Evolutionary conservation across 2,888 invertebrate genomes (phyloP), one percentile per base, ranked within the genome.

Genomic region (Phasia obesa): DNA sequence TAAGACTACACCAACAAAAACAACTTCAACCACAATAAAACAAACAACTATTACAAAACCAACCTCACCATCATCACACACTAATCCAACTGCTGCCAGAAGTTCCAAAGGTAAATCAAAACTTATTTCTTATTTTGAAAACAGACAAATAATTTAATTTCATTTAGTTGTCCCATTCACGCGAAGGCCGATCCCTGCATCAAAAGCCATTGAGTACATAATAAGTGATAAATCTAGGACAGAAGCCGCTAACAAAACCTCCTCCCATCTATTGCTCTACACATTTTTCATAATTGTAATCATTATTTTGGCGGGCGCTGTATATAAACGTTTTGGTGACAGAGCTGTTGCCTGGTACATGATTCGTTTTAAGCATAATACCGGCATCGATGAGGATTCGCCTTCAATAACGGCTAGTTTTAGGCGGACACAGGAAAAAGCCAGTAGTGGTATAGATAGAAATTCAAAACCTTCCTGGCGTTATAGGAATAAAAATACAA

Each of bases 301-400:
- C 9, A n/a, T 67, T 13, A 44, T 85, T 13, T 19, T 78, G 27
- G 31, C 64, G 9, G 57, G 59, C 13, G 53, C 59, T 1, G 59
- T 44, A 5, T 83, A 78, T 59, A 75, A 60, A n/a, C 71, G 81
- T 1, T 83, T 57, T 51, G 71, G 69, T 31, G 62, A 73, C 5
- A 47, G 17, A 53, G 75, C 81, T 13, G 67, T 60, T 4, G 60
- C 81, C 25, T 67, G 76, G 78, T 81, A 79, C 9, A 59, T 75
- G 62, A 79, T 79, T 13, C 73, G 59, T n/a, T 80, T 70, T 38
- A 79, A 79, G 9, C 60, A 70, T 6, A 51, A 25, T 7, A 44
- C 15, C 17, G 9, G 15, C 3, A 60, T 25, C 5, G 74, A 70
- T 23, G 82, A 74, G 4, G 74, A 49, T 11, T 17, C 65, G 4